Conservation (phyloP, 2,797 vertebrate species). For the Platyrinchus mystaceus region DNA sequence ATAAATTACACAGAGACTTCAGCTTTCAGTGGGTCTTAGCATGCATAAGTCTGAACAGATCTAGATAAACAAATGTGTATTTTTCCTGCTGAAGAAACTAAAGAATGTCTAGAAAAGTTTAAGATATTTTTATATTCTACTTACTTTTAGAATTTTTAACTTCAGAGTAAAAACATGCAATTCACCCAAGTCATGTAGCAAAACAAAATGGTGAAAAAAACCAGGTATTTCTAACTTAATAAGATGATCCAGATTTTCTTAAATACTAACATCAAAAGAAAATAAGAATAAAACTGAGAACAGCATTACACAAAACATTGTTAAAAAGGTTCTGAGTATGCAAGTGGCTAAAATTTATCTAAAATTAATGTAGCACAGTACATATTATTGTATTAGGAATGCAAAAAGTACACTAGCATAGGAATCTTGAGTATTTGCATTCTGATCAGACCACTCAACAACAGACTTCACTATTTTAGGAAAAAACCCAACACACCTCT, state of each 20-base stretch:
- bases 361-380: background rate
- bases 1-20: slow-evolving; percentile 76
- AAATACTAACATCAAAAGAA: background rate
- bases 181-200: background rate
- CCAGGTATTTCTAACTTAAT: background rate
- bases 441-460: background rate
- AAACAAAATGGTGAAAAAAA: background rate
- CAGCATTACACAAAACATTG: background rate
- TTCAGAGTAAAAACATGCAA: background rate
- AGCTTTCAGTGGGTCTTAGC: slow-evolving; percentile 67
- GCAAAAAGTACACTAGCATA: background rate
- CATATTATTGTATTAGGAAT: background rate
- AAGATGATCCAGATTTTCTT: background rate
- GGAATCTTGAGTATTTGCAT: background rate
- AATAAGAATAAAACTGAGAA: background rate
- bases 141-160: slow-evolving; percentile 9
- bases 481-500: background rate
- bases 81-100: slow-evolving; percentile 31
- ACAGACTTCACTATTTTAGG: background rate
- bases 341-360: background rate
- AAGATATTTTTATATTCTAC: background rate
- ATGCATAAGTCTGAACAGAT: slow-evolving; percentile 57
- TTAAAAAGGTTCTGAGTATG: background rate
- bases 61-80: slow-evolving; percentile 63
- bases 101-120: slow-evolving; percentile 10